Percentiles rank a stretch among this genome's conserved stretches.
Evolutionary conservation across 2,113 vertebrate genomes (phyloP).

Genomic region (Microcebus lehilahytsara): DNA sequence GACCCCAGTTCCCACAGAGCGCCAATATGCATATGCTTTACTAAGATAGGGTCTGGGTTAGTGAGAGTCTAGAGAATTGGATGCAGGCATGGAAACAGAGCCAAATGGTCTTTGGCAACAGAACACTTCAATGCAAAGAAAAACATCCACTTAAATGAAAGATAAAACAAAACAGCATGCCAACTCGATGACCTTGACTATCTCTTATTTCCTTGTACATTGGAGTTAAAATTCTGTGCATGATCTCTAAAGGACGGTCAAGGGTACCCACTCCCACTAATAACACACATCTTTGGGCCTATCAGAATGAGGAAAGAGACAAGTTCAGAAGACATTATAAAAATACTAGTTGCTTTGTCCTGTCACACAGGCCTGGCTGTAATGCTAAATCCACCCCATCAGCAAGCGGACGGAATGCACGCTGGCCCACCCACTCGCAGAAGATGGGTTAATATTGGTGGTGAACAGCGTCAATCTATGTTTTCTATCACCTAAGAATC

Average conservation of each 20-base stretch:
- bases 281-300: not conserved
- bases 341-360: constrained; percentile 24
- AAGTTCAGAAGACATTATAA: not conserved
- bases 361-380: not conserved
- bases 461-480: not conserved
- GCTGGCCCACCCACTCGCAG: not conserved
- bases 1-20: not conserved
- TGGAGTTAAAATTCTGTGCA: not conserved
- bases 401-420: not conserved
- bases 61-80: constrained; percentile 17
- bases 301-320: not conserved
- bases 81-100: not conserved
- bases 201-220: not conserved
- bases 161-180: not conserved
- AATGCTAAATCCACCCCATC: not conserved
- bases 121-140: constrained; percentile 1
- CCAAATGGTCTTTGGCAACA: constrained; percentile 29
- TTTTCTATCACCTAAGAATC: not conserved
- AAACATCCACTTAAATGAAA: constrained; percentile 48
- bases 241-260: constrained; percentile 7
- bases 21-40: not conserved
- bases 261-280: not conserved
- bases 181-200: not conserved
- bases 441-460: not conserved
- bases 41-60: not conserved